A percentile compares a stretch with the other conserved stretches of the same genome.
Conservation (phyloP, 2,797 vertebrate species). For the Clarias pachynema region DNA sequence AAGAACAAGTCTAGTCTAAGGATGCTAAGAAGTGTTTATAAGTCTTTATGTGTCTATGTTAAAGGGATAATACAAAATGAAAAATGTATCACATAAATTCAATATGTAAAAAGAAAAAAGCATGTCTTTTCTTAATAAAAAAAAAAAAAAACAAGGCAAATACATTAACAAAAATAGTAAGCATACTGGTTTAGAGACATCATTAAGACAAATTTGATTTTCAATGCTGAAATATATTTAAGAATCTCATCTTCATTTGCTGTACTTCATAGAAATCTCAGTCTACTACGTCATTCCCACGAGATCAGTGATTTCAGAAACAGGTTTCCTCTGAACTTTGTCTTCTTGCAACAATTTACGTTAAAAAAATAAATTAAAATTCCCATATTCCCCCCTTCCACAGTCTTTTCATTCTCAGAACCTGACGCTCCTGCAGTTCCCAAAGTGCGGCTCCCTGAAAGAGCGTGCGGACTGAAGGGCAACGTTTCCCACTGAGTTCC, state of each 20-base stretch:
- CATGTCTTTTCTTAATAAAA: not conserved
- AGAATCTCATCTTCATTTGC: not conserved
- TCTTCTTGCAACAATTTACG: not conserved
- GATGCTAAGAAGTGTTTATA: not conserved
- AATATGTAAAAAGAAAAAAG: not conserved
- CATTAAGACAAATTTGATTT: not conserved
- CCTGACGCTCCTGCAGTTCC: constrained; percentile 68
- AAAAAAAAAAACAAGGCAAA: not conserved
- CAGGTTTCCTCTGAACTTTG: not conserved
- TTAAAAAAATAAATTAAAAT: not conserved
- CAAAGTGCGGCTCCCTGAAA: constrained; percentile 75
- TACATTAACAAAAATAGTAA: not conserved
- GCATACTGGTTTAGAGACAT: not conserved
- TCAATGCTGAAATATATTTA: not conserved
- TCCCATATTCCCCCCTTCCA: not conserved
- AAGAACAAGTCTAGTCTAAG: not conserved
- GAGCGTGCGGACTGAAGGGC: constrained; percentile 76
- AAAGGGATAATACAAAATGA: not conserved
- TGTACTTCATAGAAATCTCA: not conserved
- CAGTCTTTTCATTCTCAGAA: constrained; percentile 61
- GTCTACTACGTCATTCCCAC: not conserved
- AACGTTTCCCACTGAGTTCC: constrained; percentile 79
- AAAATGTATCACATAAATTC: not conserved
- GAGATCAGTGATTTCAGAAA: not conserved
- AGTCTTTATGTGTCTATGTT: not conserved